These are phyloP conservation scores for Temnothorax unifasciatus DNA, from an alignment of 2,888 invertebrate species.

Conservation along the genomic window DNA sequence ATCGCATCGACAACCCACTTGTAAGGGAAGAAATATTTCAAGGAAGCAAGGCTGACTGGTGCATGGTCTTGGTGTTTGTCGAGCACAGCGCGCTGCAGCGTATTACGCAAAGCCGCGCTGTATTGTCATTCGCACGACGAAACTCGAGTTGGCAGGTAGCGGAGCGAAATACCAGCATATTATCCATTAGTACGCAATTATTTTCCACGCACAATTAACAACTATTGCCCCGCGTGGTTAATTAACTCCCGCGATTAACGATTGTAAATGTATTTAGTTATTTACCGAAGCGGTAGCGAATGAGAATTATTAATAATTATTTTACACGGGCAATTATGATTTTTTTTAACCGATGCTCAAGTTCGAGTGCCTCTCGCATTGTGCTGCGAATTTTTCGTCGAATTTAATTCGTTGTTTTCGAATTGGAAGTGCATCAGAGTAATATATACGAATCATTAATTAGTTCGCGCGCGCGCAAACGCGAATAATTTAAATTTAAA, in stretches of 20 bases:
- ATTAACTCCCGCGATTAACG: conserved; percentile 1
- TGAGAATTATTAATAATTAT: neutral
- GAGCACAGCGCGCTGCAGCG: too few relatives aligned
- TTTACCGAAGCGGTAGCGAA: too few relatives aligned
- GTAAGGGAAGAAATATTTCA: neutral
- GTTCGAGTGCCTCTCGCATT: neutral
- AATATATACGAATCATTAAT: neutral
- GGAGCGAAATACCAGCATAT: neutral
- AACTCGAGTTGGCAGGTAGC: neutral
- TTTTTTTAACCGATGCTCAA: neutral
- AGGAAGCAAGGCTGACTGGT: neutral
- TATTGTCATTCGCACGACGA: conserved; percentile 11
- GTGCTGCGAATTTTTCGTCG: neutral
- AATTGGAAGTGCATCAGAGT: neutral
- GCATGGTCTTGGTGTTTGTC: neutral
- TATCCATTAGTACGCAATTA: neutral
- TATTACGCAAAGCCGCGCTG: neutral
- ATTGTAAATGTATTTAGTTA: conserved; percentile 3
- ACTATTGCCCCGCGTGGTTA: neutral
- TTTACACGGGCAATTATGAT: neutral
- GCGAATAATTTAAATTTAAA: neutral
- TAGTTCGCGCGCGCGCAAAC: too few relatives aligned
- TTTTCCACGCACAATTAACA: conserved; percentile 12
- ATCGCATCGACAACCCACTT: neutral
- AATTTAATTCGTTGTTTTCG: too few relatives aligned